phyloP scores from a whole-genome alignment of 53 echinoderm and acorn worm genomes.

The Antedon mediterranea region DNA sequence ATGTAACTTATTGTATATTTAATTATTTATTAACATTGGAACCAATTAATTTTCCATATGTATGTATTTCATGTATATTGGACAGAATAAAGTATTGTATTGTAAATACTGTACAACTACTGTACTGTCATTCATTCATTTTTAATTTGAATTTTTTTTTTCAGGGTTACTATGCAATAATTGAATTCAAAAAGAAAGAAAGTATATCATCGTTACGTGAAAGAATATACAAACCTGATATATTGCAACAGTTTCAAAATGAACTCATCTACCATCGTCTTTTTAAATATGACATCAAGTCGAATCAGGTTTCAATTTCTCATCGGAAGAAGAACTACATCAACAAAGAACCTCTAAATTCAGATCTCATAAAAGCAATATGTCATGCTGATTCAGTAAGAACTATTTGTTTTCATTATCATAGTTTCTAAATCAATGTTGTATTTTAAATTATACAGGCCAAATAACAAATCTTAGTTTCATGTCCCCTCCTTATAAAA shows the following conservation, averaged over 20 bases:
- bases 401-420: too few relatives aligned
- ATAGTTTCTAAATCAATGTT: too few relatives aligned
- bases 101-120: too few relatives aligned
- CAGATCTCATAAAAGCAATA: slow-evolving; percentile 31
- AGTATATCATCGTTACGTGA: slow-evolving; percentile 28
- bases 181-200: slow-evolving; percentile 45
- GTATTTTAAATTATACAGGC: too few relatives aligned
- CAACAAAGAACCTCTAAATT: slow-evolving; percentile 35
- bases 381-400: slow-evolving; percentile 37
- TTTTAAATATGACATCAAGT: slow-evolving; percentile 29
- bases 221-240: slow-evolving; percentile 17
- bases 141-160: background rate
- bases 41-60: too few relatives aligned
- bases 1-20: too few relatives aligned
- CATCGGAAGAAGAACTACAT: slow-evolving; percentile 4
- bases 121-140: too few relatives aligned
- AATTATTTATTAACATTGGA: too few relatives aligned
- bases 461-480: too few relatives aligned
- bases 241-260: slow-evolving; percentile 4
- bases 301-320: background rate
- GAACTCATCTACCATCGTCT: slow-evolving; percentile 32
- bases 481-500: too few relatives aligned
- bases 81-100: too few relatives aligned
- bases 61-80: too few relatives aligned
- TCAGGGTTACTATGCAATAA: slow-evolving; percentile 61